A percentile compares a stretch with the other conserved stretches of the same genome.
These are phyloP conservation scores for Cryptocephalus primarius DNA, from an alignment of 2,888 invertebrate species.

Conservation along the genomic window DNA sequence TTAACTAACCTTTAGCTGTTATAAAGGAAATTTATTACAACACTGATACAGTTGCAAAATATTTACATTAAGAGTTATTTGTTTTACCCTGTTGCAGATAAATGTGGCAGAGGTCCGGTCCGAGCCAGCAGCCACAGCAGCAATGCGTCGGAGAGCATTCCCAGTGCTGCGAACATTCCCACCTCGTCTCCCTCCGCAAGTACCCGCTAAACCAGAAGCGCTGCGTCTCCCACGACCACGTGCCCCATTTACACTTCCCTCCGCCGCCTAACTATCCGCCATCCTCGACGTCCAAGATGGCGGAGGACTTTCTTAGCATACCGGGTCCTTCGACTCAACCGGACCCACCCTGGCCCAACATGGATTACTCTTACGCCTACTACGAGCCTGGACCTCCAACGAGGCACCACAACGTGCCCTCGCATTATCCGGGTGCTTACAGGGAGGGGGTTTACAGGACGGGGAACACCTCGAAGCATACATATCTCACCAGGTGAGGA, in stretches of 20 bases:
- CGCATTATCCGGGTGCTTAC: conserved; percentile 26
- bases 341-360: conserved; percentile 27
- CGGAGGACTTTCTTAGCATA: conserved; percentile 26
- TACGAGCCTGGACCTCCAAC: conserved; percentile 59
- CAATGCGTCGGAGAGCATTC: conserved; percentile 19
- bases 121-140: conserved; percentile 20
- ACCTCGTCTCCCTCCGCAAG: conserved; percentile 11
- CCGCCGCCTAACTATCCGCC: conserved; percentile 65
- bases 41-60: no score
- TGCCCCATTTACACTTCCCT: conserved; percentile 57
- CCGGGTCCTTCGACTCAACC: conserved; percentile 26
- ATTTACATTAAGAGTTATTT: not conserved
- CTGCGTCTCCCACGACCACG: conserved; percentile 20
- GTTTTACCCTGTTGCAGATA: conserved; percentile 23
- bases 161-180: conserved; percentile 8
- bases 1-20: no score
- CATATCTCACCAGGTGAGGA: conserved; percentile 26
- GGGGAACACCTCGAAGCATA: conserved; percentile 33
- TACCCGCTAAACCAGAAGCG: conserved; percentile 8
- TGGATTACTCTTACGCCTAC: conserved; percentile 74
- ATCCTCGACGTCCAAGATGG: conserved; percentile 45
- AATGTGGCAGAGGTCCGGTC: conserved; percentile 31
- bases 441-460: conserved; percentile 32
- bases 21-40: no score
- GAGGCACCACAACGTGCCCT: conserved; percentile 52